Evolutionary conservation across 2,888 invertebrate species (phyloP).

Genomic region (Athalia rosae): DNA sequence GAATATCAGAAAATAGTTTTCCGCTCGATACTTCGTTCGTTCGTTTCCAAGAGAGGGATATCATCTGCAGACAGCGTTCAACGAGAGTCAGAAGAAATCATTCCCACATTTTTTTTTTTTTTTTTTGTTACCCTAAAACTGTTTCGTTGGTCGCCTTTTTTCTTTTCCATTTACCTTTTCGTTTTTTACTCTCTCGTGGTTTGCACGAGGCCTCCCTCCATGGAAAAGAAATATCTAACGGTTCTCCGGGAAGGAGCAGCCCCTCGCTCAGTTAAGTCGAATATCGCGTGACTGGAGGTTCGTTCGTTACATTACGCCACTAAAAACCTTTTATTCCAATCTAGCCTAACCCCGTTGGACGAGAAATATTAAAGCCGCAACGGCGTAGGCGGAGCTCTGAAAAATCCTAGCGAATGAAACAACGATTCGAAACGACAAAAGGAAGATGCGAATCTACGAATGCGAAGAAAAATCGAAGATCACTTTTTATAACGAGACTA

Average conservation of each 20-base stretch:
- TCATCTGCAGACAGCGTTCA: too few relatives aligned
- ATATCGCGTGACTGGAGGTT: conserved; percentile 19
- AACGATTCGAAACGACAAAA: neutral
- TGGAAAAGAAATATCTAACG: neutral
- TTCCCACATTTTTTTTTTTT: neutral
- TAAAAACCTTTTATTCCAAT: conserved; percentile 5
- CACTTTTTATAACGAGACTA: neutral
- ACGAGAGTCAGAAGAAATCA: too few relatives aligned
- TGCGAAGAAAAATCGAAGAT: neutral
- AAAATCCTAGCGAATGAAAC: neutral
- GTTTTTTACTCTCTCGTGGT: too few relatives aligned
- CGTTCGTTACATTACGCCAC: conserved; percentile 16
- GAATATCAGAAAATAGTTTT: neutral
- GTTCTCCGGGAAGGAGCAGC: neutral
- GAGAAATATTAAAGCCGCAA: neutral
- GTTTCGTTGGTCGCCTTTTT: neutral
- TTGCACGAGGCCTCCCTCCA: too few relatives aligned
- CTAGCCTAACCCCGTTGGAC: neutral
- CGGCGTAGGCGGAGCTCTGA: neutral
- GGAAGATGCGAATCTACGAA: neutral
- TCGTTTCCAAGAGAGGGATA: too few relatives aligned
- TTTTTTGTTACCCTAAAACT: neutral
- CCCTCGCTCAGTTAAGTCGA: neutral
- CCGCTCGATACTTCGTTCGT: too few relatives aligned
- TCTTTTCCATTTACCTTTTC: too few relatives aligned